Base-by-base conservation (phyloP, 1,140 invertebrate species). In the Scaptodrosophila lebanonensis region DNA sequence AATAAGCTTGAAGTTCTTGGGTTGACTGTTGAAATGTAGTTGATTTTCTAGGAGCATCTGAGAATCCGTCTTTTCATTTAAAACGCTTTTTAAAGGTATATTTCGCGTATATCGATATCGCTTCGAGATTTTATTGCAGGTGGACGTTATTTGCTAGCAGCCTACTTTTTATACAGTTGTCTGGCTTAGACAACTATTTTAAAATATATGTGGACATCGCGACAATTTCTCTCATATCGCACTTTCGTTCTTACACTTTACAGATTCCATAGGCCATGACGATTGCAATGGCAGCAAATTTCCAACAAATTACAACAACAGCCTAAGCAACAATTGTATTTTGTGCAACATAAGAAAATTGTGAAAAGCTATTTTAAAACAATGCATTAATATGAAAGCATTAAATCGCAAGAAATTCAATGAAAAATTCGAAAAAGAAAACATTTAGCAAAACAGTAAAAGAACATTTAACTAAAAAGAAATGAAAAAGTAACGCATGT, bases 251-350 rank as follows among this genome's bases (percentile, higher is more conserved):
- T 47, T 36, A 42, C 36, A 39, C 45, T 36, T 49, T 58, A 43
- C 88, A 92, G 91, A 90, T 92, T 91, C 89, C 91, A 92, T 89
- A 92, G 91, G 90, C 91, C 91, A 92, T 92, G 91, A 92, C 91
- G 91, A 90, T 91, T 91, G 89, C 90, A 91, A 91, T 90, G 91
- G 88, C 88, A 85, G 70, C 71, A 85, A 85, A 56, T 83, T 83
- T 82, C 83, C 73, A 83, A 66, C 73, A 85, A 73, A 84, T 58
- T 82, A 67, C 76, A 84, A 67, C 75, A 69, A 36, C 72, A 82
- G 60, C 75, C 73, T 48, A 77, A 82, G 61, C 83, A 73, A 59
- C 65, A 85, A 82, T 69, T 82, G 69, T 84, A 85, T 84, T 84
- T 85, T 79, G 75, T 83, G 75, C 82, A 85, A 59, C 75, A 85